Evolutionary conservation across 2,797 vertebrate genomes (phyloP), one percentile per base, ranked within the genome.

Genomic region (Rhinichthys osculus): DNA sequence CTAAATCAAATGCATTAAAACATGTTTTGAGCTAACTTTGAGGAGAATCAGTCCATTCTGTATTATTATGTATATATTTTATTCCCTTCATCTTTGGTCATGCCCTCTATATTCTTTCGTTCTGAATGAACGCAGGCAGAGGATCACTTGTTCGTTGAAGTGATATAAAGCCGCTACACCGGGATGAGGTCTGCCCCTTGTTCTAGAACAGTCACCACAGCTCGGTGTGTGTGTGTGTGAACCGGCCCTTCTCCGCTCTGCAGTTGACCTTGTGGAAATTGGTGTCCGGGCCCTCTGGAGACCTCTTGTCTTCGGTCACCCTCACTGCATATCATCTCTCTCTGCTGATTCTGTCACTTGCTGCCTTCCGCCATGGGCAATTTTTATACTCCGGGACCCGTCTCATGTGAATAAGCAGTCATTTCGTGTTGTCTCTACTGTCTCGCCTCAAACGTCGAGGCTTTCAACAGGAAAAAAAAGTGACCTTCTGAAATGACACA

Each of bases 241-340:
- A 71, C 74, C 86, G 88, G 85, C 87, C 89, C 87, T 92, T 92
- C 90, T 93, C 92, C 92, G 90, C 92, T 92, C 92, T 91, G 93
- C 90, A 87, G 88, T 86, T 94, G 93, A 95, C 95, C 93, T 94
- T 93, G 93, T 89, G 89, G 90, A 95, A 95, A 94, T 95, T 94
- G 93, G 89, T 73, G 87, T 91, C 91, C 86, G 88, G 88, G 89
- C 92, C 93, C 91, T 4, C 23, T 79, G 72, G 88, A 90, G 88
- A 91, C 89, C 86, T 78, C 70, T 57, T 71, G 64, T 89, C 88
- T 88, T 87, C 1, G 89, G 92, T 92, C 91, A 91, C 87, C 90
- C 90, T 88, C 89, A 88, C 87, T 81, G 87, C 86, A 87, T 91
- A 91, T 93, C 91, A 89, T 91, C 89, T 33, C 85, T 90, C 91